Conservation (phyloP, 1,140 invertebrate genomes). For the Drosophila mauritiana region DNA sequence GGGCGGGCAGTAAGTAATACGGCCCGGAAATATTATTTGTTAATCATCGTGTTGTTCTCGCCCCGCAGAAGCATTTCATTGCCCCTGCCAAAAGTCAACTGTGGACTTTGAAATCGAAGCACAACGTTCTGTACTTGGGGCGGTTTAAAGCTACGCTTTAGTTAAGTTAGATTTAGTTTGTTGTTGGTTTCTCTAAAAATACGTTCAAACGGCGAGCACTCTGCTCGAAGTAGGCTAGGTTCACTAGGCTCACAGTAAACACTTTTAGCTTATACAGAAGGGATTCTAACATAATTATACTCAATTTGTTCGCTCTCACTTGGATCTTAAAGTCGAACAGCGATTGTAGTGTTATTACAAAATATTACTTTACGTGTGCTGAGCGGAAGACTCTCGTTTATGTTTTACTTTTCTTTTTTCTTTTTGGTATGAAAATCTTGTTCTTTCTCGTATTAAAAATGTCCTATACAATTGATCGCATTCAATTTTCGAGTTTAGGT, state of each 20-base stretch:
- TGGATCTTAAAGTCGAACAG: constrained; percentile 30
- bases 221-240: constrained; percentile 35
- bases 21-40: constrained; percentile 30
- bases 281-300: constrained; percentile 37
- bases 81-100: constrained; percentile 4
- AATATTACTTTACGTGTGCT: constrained; percentile 62
- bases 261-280: constrained; percentile 35
- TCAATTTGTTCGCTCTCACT: constrained; percentile 21
- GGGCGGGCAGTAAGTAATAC: constrained; percentile 55
- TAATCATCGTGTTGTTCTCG: constrained; percentile 15
- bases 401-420: constrained; percentile 15
- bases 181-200: constrained; percentile 43
- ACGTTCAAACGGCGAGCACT: constrained; percentile 37
- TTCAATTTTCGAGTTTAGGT: constrained; percentile 30
- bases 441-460: constrained; percentile 52
- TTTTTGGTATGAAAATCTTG: constrained; percentile 68
- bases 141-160: constrained; percentile 72
- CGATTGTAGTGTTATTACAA: constrained; percentile 48
- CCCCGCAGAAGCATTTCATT: constrained; percentile 11
- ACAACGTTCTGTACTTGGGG: constrained; percentile 18
- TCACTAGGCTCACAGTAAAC: constrained; percentile 34
- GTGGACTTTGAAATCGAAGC: constrained; percentile 11
- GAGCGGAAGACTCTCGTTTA: constrained; percentile 70
- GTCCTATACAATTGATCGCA: constrained; percentile 39
- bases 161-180: constrained; percentile 50